These are phyloP conservation scores for Carassius auratus DNA, from an alignment of 2,113 vertebrate species.

Conservation along the genomic window DNA sequence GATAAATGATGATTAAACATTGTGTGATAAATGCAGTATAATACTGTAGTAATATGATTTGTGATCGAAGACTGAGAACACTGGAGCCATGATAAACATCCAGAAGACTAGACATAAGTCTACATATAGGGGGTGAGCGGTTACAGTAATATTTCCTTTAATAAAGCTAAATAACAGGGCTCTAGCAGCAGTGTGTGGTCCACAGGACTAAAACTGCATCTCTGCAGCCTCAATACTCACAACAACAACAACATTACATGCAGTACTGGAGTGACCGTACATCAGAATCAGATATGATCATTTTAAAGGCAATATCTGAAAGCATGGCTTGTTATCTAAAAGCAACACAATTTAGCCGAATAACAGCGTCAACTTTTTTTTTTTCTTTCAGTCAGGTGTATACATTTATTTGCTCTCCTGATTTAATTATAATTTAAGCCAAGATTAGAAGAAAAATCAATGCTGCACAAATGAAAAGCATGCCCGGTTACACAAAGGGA, in stretches of 20 bases:
- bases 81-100: conserved; percentile 60
- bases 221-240: not conserved
- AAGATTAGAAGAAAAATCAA: conserved; percentile 4
- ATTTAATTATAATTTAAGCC: conserved; percentile 28
- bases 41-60: conserved; percentile 46
- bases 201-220: conserved; percentile 54
- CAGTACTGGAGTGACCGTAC: not conserved
- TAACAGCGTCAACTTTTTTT: not conserved
- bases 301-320: not conserved
- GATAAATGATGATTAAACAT: conserved; percentile 45
- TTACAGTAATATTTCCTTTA: conserved; percentile 53
- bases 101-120: conserved; percentile 59
- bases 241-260: conserved; percentile 1
- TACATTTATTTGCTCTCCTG: conserved; percentile 23
- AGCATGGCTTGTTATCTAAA: not conserved
- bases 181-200: conserved; percentile 27
- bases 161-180: conserved; percentile 61
- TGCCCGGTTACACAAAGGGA: not conserved
- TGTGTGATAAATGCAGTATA: conserved; percentile 48
- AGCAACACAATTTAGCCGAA: not conserved
- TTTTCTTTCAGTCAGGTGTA: conserved; percentile 10
- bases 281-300: conserved; percentile 1
- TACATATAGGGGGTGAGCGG: conserved; percentile 63
- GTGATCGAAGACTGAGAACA: conserved; percentile 30
- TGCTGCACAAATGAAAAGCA: conserved; percentile 29